phyloP scores from a whole-genome alignment of 2,797 vertebrate species.

The Odontamblyopus lacepedii region DNA sequence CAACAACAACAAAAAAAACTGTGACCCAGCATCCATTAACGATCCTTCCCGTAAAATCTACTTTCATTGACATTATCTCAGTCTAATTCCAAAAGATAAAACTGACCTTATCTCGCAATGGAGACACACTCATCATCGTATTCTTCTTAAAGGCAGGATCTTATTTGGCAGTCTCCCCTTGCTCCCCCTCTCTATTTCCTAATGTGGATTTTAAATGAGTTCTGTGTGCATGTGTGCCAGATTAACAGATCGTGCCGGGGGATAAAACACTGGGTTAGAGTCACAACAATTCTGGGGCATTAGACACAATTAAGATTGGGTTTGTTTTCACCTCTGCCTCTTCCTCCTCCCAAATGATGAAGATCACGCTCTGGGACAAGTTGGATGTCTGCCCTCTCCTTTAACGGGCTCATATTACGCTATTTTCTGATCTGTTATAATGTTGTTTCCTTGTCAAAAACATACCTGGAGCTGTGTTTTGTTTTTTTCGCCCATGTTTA shows the following conservation, averaged over 20 bases:
- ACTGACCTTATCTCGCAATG: neutral
- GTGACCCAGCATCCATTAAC: too few species aligned
- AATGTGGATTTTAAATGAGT: conserved; percentile 61
- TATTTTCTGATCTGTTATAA: too few species aligned
- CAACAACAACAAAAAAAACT: neutral
- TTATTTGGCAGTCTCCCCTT: conserved; percentile 55
- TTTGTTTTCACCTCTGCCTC: conserved; percentile 45
- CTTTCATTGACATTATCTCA: neutral
- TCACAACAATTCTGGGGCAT: conserved; percentile 45
- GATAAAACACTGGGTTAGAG: conserved; percentile 49
- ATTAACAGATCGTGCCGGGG: conserved; percentile 56
- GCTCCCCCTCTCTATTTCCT: conserved; percentile 50
- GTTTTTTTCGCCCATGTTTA: too few species aligned
- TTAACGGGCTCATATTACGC: neutral
- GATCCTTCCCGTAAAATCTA: neutral
- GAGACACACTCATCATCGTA: neutral
- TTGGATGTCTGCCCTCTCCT: conserved; percentile 34
- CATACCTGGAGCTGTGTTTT: too few species aligned
- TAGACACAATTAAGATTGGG: conserved; percentile 68
- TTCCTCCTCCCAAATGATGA: conserved; percentile 18
- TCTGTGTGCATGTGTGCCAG: conserved; percentile 52
- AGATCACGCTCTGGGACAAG: conserved; percentile 51
- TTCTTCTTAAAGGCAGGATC: conserved; percentile 33
- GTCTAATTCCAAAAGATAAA: neutral
- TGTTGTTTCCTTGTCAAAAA: too few species aligned